These are phyloP conservation scores for Dipodomys stephensi DNA, from an alignment of 2,113 vertebrate species.

Conservation along the genomic window DNA sequence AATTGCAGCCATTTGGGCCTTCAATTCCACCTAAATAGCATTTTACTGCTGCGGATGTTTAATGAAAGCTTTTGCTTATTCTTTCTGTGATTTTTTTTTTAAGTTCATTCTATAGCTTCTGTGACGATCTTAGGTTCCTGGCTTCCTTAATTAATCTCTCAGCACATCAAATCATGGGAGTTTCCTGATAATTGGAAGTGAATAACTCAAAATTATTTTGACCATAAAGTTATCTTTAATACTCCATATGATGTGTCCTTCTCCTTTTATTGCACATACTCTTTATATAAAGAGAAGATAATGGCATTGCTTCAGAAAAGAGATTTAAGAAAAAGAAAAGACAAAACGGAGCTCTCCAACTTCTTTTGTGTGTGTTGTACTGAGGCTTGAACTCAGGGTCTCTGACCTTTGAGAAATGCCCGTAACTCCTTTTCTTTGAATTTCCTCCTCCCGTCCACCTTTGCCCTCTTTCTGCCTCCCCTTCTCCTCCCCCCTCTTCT, in stretches of 20 bases:
- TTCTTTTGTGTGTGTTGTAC: background rate
- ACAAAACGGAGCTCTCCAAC: background rate
- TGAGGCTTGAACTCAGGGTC: too few relatives aligned
- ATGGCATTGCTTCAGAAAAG: background rate
- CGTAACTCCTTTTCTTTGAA: too few relatives aligned
- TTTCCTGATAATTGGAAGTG: slow-evolving; percentile 64
- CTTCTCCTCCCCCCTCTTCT: too few relatives aligned
- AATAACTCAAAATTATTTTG: slow-evolving; percentile 70
- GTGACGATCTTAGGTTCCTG: slow-evolving; percentile 45
- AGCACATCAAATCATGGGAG: slow-evolving; percentile 47
- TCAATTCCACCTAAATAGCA: slow-evolving; percentile 67
- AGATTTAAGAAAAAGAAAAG: background rate
- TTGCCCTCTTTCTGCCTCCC: too few relatives aligned
- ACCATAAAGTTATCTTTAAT: slow-evolving; percentile 60
- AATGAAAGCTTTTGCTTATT: slow-evolving; percentile 60
- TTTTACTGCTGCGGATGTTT: slow-evolving; percentile 20
- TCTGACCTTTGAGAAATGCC: too few relatives aligned
- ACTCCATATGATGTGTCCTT: slow-evolving; percentile 23
- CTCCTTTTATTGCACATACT: background rate
- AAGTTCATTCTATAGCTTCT: slow-evolving; percentile 49
- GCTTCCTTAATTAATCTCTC: slow-evolving; percentile 70
- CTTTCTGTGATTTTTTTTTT: slow-evolving; percentile 33
- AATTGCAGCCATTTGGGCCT: slow-evolving; percentile 67
- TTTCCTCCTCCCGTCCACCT: too few relatives aligned
- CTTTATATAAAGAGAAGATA: slow-evolving; percentile 51